Evolutionary conservation across 1,140 invertebrate genomes (phyloP).

Genomic region (Drosophila ercepeae): DNA sequence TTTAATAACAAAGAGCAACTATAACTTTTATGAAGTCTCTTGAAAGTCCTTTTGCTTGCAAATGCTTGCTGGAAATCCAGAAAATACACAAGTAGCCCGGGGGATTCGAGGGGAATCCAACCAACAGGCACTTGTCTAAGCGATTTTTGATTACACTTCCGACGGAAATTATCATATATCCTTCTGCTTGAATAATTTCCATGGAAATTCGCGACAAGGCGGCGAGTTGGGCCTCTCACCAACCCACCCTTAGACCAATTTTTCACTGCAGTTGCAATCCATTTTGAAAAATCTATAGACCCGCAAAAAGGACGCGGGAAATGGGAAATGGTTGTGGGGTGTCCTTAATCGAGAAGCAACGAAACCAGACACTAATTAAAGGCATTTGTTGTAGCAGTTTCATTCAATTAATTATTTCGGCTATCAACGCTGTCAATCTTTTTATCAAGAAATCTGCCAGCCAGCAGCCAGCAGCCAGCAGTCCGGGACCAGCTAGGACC

Average conservation of each 20-base stretch:
- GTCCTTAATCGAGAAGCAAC: constrained; percentile 8
- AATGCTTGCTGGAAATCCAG: not conserved
- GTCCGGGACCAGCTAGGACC: not conserved
- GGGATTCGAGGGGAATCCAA: not conserved
- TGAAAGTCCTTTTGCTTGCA: not conserved
- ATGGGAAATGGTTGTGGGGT: not conserved
- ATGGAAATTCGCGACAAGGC: constrained; percentile 63
- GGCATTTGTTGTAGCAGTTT: constrained; percentile 75
- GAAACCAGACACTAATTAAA: constrained; percentile 80
- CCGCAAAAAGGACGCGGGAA: not conserved
- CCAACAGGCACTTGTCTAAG: constrained; percentile 69
- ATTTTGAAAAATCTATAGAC: not conserved
- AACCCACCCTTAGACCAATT: not conserved
- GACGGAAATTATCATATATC: constrained; percentile 84
- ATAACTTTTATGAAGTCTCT: not conserved
- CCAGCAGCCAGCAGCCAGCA: constrained; percentile 7
- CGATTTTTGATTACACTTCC: constrained; percentile 84
- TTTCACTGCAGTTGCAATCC: not conserved
- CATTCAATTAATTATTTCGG: constrained; percentile 82
- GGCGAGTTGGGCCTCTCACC: not conserved
- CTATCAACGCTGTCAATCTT: constrained; percentile 82
- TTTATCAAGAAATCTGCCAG: constrained; percentile 75
- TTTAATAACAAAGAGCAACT: too few species aligned
- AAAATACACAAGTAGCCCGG: not conserved
- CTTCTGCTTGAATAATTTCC: constrained; percentile 84